Evolutionary conservation across 2,113 vertebrate genomes (phyloP).

Genomic region (Oreotrochilus melanogaster): DNA sequence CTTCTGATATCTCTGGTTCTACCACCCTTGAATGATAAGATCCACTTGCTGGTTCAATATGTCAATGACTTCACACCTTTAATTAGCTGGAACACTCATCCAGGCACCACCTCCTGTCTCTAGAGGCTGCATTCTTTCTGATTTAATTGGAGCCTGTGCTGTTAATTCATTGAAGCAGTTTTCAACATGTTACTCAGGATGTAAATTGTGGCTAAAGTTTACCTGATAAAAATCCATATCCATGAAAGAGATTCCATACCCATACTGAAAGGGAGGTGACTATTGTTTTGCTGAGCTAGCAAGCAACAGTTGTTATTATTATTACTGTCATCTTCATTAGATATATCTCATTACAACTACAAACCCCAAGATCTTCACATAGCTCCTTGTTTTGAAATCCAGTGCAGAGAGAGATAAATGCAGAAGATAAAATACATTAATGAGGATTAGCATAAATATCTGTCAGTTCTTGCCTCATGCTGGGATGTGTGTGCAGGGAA

Average conservation of each 20-base stretch:
- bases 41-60: not conserved
- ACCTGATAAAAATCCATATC: not conserved
- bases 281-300: constrained; percentile 19
- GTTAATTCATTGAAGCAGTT: not conserved
- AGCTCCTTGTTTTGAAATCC: constrained; percentile 42
- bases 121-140: not conserved
- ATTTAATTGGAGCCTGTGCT: constrained; percentile 14
- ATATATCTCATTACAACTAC: not conserved
- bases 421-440: not conserved
- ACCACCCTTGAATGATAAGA: not conserved
- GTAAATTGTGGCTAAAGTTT: constrained; percentile 32
- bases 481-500: not conserved
- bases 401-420: not conserved
- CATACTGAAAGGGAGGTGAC: not conserved
- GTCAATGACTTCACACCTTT: constrained; percentile 45
- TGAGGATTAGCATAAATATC: not conserved
- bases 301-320: constrained; percentile 6
- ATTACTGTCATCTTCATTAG: constrained; percentile 24
- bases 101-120: not conserved
- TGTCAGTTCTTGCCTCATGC: not conserved
- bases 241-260: not conserved
- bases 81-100: not conserved
- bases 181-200: not conserved
- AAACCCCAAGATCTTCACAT: not conserved
- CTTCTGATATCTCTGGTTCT: constrained; percentile 6